These are phyloP conservation scores for Bombus sibiricus DNA, from an alignment of 1,140 invertebrate genomes.

Conservation along the genomic window DNA sequence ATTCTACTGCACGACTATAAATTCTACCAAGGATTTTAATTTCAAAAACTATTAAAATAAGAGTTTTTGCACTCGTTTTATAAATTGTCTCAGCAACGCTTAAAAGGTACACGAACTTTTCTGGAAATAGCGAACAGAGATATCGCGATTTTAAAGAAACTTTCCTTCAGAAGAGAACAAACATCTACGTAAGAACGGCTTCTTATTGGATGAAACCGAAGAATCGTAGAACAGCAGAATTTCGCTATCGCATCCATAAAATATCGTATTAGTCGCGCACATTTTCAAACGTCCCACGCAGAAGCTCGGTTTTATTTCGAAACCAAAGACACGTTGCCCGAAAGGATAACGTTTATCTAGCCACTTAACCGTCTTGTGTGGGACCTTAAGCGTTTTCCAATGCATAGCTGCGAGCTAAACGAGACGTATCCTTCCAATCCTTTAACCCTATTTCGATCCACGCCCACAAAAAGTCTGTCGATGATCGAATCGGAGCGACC, in stretches of 20 bases:
- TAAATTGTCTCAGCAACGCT: neutral
- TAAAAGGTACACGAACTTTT: neutral
- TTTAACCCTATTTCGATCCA: conserved; percentile 20
- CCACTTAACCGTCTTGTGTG: conserved; percentile 66
- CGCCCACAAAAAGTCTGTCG: neutral
- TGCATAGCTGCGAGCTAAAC: conserved; percentile 61
- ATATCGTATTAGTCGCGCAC: neutral
- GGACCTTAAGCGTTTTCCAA: conserved; percentile 78
- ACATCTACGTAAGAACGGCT: neutral
- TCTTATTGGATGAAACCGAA: neutral
- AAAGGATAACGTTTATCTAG: conserved; percentile 75
- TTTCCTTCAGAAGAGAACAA: neutral
- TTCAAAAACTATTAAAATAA: too few species aligned
- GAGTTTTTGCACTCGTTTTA: neutral
- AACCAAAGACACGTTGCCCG: conserved; percentile 58
- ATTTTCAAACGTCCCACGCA: conserved; percentile 54
- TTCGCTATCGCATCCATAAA: conserved; percentile 16
- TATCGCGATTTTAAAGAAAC: neutral
- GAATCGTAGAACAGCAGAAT: neutral
- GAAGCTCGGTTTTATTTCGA: conserved; percentile 54
- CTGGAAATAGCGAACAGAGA: neutral
- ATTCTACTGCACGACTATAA: too few species aligned
- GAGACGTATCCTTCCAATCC: conserved; percentile 44
- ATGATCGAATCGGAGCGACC: neutral
- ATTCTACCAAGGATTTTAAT: too few species aligned